Evolutionary conservation across 2,888 invertebrate genomes (phyloP), one percentile per base, ranked within the genome.

Genomic region (Archips crataeganus): DNA sequence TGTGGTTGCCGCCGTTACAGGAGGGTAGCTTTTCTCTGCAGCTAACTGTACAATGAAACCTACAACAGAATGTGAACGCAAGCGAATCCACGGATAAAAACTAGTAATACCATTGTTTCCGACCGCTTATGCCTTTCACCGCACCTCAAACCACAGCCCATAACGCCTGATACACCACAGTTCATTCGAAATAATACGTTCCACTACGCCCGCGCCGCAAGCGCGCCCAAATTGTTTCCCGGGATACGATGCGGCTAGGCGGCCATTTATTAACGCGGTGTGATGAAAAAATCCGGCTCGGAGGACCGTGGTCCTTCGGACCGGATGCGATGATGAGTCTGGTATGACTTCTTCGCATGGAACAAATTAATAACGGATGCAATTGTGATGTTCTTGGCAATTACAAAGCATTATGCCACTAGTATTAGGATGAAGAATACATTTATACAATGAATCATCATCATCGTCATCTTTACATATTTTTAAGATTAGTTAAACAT

Each of bases 151-250:
- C 90, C 90, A 81, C 87, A 85, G 79, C 79, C 80, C 76, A 70
- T 79, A 81, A 82, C 79, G 76, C 75, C 73, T 80, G 80, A 84
- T 83, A 83, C 79, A 87, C 88, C 90, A 79, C 90, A 85, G 81
- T 75, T 82, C 87, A 84, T 87, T 86, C 81, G 81, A 84, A 86
- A 90, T 88, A 88, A 89, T 87, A 82, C 88, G 81, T 76, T 82
- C 87, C 85, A 88, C 87, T 85, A 87, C 83, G 78, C 77, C 79
- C 79, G 80, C 80, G 87, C 92, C 92, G 79, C 93, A 92, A 89
- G 91, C 85, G 84, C 84, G 80, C 85, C 86, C 83, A 92, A 92
- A 91, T 91, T 91, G 90, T 92, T 92, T 92, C 82, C 83, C 77
- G 45, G 32, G 51, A 49, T 65, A 65, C 65, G 49, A 65, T 65